Evolutionary conservation across 2,888 invertebrate genomes (phyloP), one percentile per base, ranked within the genome.

Genomic region (Drosophila kokeensis): DNA sequence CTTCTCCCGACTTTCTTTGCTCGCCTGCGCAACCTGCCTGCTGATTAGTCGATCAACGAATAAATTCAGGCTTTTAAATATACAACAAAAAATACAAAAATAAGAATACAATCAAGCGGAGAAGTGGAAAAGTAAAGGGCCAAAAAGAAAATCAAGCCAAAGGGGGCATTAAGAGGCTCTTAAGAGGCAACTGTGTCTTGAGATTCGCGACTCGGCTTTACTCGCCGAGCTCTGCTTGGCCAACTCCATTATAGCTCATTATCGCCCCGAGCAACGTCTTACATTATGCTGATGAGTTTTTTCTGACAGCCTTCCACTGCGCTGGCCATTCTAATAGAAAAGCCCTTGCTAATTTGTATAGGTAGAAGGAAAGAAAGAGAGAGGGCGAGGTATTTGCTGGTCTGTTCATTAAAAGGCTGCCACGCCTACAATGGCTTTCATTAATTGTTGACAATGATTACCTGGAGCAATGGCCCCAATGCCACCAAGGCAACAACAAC

Each of bases 231-330:
- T 55, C 63, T 29, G 42, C 66, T 69, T 62, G 66, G 63, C 83
- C 86, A 85, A 87, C 91, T 88, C 92, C 92, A 92, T 92, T 92
- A 92, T 92, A 91, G 89, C 93, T 92, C 92, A 93, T 93, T 93
- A 93, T 92, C 92, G 92, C 93, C 92, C 88, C 90, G 82, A 92
- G 92, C 92, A 90, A 90, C 91, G 83, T 91, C 92, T 86, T 92
- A 92, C 92, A 92, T 92, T 93, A 92, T 92, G 90, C 87, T 92
- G 91, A 92, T 92, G 92, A 90, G 89, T 79, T 89, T 89, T 88
- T 75, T 62, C 32, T 55, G 11, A 15, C 29, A 32, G 32, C 6
- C 36, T 24, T 1, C 29, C 29, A 5, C 29, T 30, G 15, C 13
- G 49, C 50, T 61, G 70, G 79, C 69, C 73, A 73, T 83, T 85